Percentiles rank a stretch among this genome's conserved stretches.
These are phyloP conservation scores for Cheilosia urbana DNA, from an alignment of 2,888 invertebrate species.

Conservation along the genomic window DNA sequence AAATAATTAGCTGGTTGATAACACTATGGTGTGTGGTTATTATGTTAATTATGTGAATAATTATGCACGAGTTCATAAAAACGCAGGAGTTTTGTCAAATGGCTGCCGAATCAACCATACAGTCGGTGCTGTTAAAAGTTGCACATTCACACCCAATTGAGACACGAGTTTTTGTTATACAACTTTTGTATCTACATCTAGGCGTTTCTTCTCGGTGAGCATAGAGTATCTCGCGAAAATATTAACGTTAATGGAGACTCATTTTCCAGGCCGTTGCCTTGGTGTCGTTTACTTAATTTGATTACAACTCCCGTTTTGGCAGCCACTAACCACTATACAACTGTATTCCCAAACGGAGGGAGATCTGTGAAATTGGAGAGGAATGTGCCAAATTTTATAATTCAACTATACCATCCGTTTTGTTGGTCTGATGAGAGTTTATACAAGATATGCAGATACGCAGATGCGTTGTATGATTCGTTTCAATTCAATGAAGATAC, in stretches of 20 bases:
- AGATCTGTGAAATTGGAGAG: neutral
- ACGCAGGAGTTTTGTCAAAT: conserved; percentile 34
- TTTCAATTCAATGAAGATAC: conserved; percentile 30
- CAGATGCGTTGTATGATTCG: conserved; percentile 18
- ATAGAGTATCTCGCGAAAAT: conserved; percentile 38
- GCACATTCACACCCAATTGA: conserved; percentile 33
- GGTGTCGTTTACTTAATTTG: conserved; percentile 63
- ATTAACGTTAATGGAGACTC: conserved; percentile 41
- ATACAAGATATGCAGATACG: conserved; percentile 16
- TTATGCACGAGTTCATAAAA: neutral
- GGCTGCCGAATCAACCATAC: neutral
- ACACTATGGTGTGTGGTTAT: neutral
- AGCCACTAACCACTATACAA: neutral
- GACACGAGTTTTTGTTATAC: conserved; percentile 4
- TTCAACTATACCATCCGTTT: conserved; percentile 9
- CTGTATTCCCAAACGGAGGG: no score
- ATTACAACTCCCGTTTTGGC: conserved; percentile 48
- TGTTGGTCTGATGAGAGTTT: conserved; percentile 8
- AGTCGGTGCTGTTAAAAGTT: neutral
- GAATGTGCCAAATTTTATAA: conserved; percentile 37
- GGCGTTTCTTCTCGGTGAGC: conserved; percentile 28
- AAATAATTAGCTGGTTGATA: neutral
- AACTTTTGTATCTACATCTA: neutral
- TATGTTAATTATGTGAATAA: conserved; percentile 16
- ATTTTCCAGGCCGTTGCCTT: conserved; percentile 66